phyloP scores from a whole-genome alignment of 2,888 invertebrate species.

The Lithodes maja region DNA sequence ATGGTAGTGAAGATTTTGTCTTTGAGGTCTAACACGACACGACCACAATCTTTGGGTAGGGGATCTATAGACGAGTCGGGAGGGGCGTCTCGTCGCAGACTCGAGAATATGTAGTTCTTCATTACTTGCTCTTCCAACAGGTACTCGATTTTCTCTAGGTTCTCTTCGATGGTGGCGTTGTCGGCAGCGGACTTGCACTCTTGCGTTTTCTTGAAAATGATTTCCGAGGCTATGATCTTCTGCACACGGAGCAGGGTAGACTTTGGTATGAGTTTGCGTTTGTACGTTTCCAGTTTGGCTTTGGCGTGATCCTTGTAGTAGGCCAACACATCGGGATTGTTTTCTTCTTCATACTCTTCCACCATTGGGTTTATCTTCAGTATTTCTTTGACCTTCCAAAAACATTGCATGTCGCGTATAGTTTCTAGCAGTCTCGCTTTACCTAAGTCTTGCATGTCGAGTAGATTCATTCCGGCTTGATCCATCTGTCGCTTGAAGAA shows the following conservation, averaged over 20 bases:
- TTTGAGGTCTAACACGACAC: too few relatives aligned
- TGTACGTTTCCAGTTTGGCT: not conserved
- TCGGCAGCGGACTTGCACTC: not conserved
- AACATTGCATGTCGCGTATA: not conserved
- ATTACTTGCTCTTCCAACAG: not conserved
- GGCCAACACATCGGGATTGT: not conserved
- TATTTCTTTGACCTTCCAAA: not conserved
- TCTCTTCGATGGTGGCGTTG: not conserved
- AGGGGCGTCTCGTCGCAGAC: not conserved
- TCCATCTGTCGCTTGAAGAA: not conserved
- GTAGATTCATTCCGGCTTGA: not conserved
- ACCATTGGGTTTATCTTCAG: not conserved
- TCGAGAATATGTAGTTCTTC: not conserved
- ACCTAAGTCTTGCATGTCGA: not conserved
- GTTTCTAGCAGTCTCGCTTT: not conserved
- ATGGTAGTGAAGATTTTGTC: too few relatives aligned
- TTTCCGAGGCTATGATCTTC: not conserved
- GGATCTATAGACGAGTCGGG: not conserved
- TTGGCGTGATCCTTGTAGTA: not conserved
- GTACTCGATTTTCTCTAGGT: not conserved
- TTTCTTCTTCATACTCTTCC: not conserved
- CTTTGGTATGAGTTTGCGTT: not conserved
- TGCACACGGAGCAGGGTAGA: not conserved
- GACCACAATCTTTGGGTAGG: too few relatives aligned
- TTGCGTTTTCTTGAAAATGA: constrained; percentile 1